A percentile compares a stretch with the other conserved stretches of the same genome.
phyloP scores from a whole-genome alignment of 1,140 invertebrate species.

The Lordiphosa mommai region DNA sequence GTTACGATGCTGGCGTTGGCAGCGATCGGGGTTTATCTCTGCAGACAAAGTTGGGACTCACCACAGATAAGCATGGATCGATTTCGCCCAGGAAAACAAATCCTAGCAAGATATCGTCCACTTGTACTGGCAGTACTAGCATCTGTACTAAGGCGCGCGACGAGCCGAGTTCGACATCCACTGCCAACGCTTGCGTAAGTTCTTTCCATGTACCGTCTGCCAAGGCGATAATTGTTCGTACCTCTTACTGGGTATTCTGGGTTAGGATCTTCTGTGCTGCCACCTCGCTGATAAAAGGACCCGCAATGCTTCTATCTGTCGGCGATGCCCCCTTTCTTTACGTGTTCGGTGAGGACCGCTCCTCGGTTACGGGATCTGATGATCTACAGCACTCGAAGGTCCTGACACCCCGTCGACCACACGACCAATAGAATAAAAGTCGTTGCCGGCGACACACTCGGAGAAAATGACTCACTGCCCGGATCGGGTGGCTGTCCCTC shows the following conservation, averaged over 20 bases:
- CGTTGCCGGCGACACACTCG: background rate
- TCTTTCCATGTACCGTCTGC: background rate
- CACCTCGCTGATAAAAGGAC: background rate
- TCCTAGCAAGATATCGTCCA: background rate
- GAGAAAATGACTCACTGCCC: background rate
- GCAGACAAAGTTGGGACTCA: too few species aligned
- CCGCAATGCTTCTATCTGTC: too few species aligned
- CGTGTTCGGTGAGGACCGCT: background rate
- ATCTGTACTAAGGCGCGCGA: background rate
- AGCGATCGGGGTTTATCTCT: too few species aligned
- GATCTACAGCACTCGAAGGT: slow-evolving; percentile 1
- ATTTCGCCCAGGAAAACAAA: background rate
- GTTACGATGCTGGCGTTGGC: too few species aligned
- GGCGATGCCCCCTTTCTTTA: too few species aligned
- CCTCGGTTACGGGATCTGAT: background rate
- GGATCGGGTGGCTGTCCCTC: background rate
- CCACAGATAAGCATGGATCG: background rate
- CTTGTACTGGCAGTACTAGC: background rate
- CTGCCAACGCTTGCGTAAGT: background rate
- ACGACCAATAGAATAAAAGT: slow-evolving; percentile 1
- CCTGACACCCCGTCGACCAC: background rate
- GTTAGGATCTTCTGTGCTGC: background rate
- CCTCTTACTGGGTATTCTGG: background rate
- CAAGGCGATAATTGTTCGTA: background rate
- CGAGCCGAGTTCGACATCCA: background rate